Evolutionary conservation across 1,140 invertebrate species (phyloP).

Genomic region (Gerris buenoi): DNA sequence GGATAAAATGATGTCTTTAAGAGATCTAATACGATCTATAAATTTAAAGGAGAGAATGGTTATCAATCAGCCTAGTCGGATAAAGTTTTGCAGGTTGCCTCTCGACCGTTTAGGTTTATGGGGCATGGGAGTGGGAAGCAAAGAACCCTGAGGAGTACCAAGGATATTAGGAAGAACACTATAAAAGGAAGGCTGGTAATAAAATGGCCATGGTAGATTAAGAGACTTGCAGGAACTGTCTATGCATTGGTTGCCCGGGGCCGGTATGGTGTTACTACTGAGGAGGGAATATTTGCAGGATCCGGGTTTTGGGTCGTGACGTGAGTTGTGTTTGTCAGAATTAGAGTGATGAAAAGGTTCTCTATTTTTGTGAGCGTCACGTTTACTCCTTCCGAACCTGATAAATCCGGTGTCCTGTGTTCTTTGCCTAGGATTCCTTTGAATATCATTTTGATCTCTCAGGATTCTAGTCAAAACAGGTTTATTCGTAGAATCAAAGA

Average conservation of each 20-base stretch:
- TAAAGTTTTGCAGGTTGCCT: neutral
- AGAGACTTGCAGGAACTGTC: neutral
- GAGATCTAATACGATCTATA: too few species aligned
- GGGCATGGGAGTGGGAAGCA: neutral
- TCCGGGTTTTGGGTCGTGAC: too few species aligned
- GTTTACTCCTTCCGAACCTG: constrained; percentile 7
- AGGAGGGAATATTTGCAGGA: neutral
- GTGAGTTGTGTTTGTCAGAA: too few species aligned
- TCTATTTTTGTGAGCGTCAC: neutral
- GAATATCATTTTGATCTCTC: neutral
- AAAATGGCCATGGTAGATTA: neutral
- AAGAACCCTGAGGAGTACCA: neutral
- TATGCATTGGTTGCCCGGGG: too few species aligned
- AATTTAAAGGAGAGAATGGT: too few species aligned
- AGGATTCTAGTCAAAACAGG: neutral
- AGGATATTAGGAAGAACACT: neutral
- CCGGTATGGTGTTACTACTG: neutral
- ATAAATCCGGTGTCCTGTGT: constrained; percentile 4
- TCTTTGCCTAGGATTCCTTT: neutral
- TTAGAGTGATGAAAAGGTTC: too few species aligned
- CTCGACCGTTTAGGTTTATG: neutral
- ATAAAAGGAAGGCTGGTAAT: neutral
- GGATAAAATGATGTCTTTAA: too few species aligned
- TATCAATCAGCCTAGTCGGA: neutral
- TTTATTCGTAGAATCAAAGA: neutral